Percentiles rank a stretch among this genome's conserved stretches.
Evolutionary conservation across 2,113 vertebrate genomes (phyloP).

Genomic region (Oncorhynchus clarkii): DNA sequence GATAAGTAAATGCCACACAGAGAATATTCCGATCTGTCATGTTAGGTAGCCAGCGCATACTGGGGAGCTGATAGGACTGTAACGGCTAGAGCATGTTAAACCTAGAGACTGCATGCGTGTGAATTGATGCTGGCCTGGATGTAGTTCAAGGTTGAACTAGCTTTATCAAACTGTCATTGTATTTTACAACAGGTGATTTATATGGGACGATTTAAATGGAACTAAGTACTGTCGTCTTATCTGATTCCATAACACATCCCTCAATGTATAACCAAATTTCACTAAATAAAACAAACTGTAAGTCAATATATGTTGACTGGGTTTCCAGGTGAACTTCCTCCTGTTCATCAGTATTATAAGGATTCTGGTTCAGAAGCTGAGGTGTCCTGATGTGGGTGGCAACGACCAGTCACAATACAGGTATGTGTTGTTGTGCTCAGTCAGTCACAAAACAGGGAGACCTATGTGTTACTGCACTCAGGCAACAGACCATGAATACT

Average conservation of each 20-base stretch:
- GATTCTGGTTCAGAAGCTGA: conserved; percentile 90
- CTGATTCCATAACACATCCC: too few relatives aligned
- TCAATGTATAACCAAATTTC: neutral
- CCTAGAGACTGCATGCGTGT: too few relatives aligned
- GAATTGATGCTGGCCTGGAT: too few relatives aligned
- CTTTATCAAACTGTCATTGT: too few relatives aligned
- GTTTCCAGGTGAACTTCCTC: conserved; percentile 85
- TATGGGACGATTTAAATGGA: too few relatives aligned
- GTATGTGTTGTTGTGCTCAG: conserved; percentile 27
- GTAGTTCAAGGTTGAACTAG: too few relatives aligned
- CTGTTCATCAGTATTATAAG: conserved; percentile 92
- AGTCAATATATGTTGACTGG: neutral
- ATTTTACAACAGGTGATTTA: too few relatives aligned
- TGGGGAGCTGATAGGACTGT: conserved; percentile 14
- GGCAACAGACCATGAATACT: too few relatives aligned
- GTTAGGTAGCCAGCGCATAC: too few relatives aligned
- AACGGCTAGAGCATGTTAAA: neutral
- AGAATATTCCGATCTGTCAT: neutral
- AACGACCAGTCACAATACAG: conserved; percentile 78
- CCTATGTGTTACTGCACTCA: too few relatives aligned
- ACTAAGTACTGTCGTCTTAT: too few relatives aligned
- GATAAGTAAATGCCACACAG: neutral
- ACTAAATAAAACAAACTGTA: neutral
- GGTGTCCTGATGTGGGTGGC: conserved; percentile 88
- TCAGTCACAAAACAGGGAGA: conserved; percentile 71